phyloP scores from a whole-genome alignment of 1,140 invertebrate genomes.

The Heliconius congener region DNA sequence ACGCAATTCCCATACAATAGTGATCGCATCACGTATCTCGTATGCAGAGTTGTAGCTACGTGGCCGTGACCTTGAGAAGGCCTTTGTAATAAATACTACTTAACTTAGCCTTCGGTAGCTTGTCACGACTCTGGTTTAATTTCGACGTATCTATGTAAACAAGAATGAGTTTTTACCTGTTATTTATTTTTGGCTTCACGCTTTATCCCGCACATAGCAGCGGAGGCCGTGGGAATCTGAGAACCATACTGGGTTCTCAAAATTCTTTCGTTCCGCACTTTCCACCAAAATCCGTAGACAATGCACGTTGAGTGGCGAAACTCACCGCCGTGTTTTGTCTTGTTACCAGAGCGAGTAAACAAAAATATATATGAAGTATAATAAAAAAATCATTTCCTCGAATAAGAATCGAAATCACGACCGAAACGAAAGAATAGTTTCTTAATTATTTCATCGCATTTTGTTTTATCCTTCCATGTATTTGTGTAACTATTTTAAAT shows the following conservation, averaged over 20 bases:
- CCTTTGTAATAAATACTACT: conserved; percentile 2
- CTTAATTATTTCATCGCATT: no score
- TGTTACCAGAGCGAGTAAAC: no score
- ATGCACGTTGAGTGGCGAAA: not conserved
- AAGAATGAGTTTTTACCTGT: not conserved
- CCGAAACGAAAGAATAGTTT: no score
- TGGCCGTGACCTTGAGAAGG: not conserved
- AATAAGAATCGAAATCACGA: no score
- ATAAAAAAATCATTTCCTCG: no score
- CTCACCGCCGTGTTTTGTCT: no score
- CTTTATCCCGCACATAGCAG: not conserved
- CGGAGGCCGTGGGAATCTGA: no score
- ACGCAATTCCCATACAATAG: not conserved
- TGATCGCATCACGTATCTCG: not conserved
- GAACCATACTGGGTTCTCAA: not conserved
- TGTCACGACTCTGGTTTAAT: not conserved
- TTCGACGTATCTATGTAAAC: not conserved
- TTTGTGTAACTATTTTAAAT: no score
- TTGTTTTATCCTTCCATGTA: no score
- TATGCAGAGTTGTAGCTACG: not conserved
- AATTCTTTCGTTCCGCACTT: not conserved
- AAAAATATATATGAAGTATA: no score
- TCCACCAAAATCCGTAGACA: not conserved
- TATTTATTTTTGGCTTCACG: not conserved
- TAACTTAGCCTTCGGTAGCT: not conserved